A percentile compares a stretch with the other conserved stretches of the same genome.
Evolutionary conservation across 2,888 invertebrate genomes (phyloP).

Genomic region (Corythucha ciliata): DNA sequence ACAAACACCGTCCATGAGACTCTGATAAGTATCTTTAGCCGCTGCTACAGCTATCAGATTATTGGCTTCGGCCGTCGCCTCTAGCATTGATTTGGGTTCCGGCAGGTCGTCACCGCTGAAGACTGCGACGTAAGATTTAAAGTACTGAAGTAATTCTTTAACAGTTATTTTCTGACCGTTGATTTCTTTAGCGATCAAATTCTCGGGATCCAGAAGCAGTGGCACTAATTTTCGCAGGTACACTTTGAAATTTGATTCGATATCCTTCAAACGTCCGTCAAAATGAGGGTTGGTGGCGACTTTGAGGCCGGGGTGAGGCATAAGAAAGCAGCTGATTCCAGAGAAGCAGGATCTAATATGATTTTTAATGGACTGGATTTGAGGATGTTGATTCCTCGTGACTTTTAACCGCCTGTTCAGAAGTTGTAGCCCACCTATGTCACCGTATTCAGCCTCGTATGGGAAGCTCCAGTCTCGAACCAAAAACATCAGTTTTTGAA

Average conservation of each 20-base stretch:
- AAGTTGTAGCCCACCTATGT: conserved; percentile 74
- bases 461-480: conserved; percentile 96
- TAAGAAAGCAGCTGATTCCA: conserved; percentile 88
- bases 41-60: conserved; percentile 92
- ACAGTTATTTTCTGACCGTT: conserved; percentile 86
- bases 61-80: conserved; percentile 98
- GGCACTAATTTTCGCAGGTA: conserved; percentile 78
- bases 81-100: conserved; percentile 96
- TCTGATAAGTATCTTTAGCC: conserved; percentile 84
- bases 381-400: conserved; percentile 84
- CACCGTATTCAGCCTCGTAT: conserved; percentile 86
- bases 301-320: conserved; percentile 96
- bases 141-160: conserved; percentile 89
- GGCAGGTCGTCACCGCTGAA: conserved; percentile 95
- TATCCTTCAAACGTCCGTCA: conserved; percentile 78
- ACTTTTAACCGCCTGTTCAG: conserved; percentile 75
- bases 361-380: conserved; percentile 79
- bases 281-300: conserved; percentile 96
- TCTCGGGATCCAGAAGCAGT: conserved; percentile 77
- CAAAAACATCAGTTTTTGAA: conserved; percentile 78
- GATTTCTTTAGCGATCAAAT: conserved; percentile 89
- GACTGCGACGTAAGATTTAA: conserved; percentile 93
- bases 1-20: conserved; percentile 90
- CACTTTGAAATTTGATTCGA: conserved; percentile 82
- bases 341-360: conserved; percentile 93